Evolutionary conservation across 2,888 invertebrate genomes (phyloP).

Genomic region (Patella ulyssiponensis): DNA sequence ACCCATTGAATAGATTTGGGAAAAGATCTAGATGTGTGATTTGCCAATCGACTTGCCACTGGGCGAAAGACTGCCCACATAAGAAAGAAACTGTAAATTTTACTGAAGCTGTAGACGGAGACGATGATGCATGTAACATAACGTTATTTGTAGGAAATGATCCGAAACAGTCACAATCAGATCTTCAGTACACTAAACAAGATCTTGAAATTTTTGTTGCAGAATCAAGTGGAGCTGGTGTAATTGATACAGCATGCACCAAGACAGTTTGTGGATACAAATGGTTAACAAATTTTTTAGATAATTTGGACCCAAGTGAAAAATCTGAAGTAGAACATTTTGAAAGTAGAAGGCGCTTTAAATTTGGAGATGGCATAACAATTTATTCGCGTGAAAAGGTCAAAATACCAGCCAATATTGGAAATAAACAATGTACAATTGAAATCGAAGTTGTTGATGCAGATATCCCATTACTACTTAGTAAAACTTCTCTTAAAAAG

Average conservation of each 20-base stretch:
- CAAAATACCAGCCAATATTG: conserved; percentile 13
- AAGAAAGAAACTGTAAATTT: neutral
- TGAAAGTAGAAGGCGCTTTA: conserved; percentile 12
- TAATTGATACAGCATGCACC: conserved; percentile 13
- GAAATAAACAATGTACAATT: conserved; percentile 14
- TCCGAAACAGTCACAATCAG: neutral
- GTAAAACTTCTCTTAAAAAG: conserved; percentile 27
- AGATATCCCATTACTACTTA: conserved; percentile 26
- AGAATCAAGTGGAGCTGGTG: conserved; percentile 13
- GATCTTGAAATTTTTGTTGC: conserved; percentile 4
- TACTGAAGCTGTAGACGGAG: neutral
- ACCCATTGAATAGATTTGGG: conserved; percentile 15
- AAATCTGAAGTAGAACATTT: neutral
- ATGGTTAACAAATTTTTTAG: conserved; percentile 6
- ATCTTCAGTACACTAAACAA: neutral
- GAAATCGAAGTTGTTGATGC: conserved; percentile 26
- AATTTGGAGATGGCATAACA: conserved; percentile 8
- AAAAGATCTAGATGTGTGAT: conserved; percentile 15
- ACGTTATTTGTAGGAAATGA: neutral
- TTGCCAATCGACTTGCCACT: conserved; percentile 20
- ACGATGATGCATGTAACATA: conserved; percentile 14
- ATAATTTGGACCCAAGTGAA: neutral
- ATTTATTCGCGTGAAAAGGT: neutral
- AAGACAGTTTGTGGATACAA: conserved; percentile 13
- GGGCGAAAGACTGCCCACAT: conserved; percentile 24